These are phyloP conservation scores for Pantelozetes paolii DNA, from an alignment of 2,888 invertebrate genomes.

Conservation along the genomic window DNA sequence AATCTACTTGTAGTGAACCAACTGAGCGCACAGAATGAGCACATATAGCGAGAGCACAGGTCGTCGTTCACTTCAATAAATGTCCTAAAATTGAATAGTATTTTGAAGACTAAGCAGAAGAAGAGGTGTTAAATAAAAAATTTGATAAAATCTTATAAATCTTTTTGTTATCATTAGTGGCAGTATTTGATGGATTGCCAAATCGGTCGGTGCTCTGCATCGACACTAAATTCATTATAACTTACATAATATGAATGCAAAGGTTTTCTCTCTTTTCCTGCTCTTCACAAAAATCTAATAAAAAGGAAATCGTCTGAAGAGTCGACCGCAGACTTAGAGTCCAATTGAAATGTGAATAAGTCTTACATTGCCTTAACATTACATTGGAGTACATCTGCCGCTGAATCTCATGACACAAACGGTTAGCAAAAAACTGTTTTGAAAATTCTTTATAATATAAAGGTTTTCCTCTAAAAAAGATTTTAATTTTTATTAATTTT, in stretches of 20 bases:
- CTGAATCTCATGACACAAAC: neutral
- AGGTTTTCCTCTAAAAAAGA: no score
- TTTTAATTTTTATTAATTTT: no score
- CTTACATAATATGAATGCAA: neutral
- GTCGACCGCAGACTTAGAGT: conserved; percentile 30
- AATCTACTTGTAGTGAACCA: neutral
- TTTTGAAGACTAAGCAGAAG: conserved; percentile 23
- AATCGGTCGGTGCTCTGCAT: conserved; percentile 13
- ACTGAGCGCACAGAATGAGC: conserved; percentile 18
- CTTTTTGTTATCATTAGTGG: conserved; percentile 33
- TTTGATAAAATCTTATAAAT: conserved; percentile 27
- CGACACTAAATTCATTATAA: conserved; percentile 11
- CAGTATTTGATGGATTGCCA: conserved; percentile 31
- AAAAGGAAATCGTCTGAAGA: conserved; percentile 24
- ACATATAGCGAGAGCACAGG: conserved; percentile 12
- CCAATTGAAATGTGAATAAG: conserved; percentile 20
- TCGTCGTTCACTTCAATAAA: conserved; percentile 6
- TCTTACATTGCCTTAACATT: neutral
- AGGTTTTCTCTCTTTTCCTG: no score
- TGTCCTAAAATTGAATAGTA: conserved; percentile 12
- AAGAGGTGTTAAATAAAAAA: conserved; percentile 14
- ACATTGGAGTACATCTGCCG: conserved; percentile 27
- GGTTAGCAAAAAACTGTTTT: neutral
- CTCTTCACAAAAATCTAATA: conserved; percentile 13
- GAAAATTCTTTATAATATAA: no score